A percentile compares a stretch with the other conserved stretches of the same genome.
These are phyloP conservation scores for Epinephelus lanceolatus DNA, from an alignment of 2,113 vertebrate species.

Conservation along the genomic window DNA sequence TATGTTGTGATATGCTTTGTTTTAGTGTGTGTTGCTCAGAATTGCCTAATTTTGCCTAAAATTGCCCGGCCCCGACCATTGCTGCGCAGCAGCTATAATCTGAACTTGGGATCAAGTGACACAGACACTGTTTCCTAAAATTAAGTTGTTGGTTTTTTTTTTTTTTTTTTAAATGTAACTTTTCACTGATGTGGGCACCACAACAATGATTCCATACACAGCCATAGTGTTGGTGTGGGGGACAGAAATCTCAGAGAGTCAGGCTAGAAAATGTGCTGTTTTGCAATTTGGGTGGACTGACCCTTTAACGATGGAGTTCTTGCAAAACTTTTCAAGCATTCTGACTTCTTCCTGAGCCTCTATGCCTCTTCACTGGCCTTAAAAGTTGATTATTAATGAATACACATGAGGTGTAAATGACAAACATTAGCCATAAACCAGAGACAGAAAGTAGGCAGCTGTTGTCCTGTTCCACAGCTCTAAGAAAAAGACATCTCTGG, in stretches of 20 bases:
- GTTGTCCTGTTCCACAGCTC: constrained; percentile 16
- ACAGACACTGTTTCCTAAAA: too few species aligned
- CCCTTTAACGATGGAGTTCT: constrained; percentile 1
- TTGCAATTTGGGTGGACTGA: not conserved
- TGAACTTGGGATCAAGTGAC: too few species aligned
- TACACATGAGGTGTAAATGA: constrained; percentile 64
- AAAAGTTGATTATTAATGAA: constrained; percentile 71
- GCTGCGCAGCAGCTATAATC: too few species aligned
- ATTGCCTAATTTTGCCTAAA: too few species aligned
- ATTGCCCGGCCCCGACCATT: too few species aligned
- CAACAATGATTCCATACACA: not conserved
- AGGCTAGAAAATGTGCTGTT: not conserved
- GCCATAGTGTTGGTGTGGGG: not conserved
- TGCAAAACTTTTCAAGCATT: not conserved
- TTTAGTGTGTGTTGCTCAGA: too few species aligned
- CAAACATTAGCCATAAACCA: constrained; percentile 10
- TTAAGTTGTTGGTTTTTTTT: too few species aligned
- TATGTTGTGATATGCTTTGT: too few species aligned
- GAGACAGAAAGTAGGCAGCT: too few species aligned
- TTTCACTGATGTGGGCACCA: not conserved
- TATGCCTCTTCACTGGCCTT: constrained; percentile 18
- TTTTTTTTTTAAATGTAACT: too few species aligned
- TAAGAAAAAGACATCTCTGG: constrained; percentile 39
- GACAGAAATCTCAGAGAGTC: not conserved
- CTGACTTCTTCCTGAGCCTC: constrained; percentile 25